phyloP scores from a whole-genome alignment of 2,113 vertebrate genomes.

The Oplegnathus fasciatus region DNA sequence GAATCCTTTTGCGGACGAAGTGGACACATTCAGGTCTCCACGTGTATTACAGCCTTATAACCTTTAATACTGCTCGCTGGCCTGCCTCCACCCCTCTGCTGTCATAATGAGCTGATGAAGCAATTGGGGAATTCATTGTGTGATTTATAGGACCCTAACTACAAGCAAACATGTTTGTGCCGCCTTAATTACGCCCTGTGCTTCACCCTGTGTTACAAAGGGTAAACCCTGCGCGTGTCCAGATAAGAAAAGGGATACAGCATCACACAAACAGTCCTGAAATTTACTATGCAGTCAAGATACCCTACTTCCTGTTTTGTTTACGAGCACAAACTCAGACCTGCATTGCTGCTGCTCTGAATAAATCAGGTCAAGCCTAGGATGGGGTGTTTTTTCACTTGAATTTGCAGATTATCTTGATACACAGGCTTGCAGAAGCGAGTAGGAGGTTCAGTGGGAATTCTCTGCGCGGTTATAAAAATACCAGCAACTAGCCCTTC shows the following conservation, averaged over 20 bases:
- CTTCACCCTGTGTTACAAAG: neutral
- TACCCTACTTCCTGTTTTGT: constrained; percentile 33
- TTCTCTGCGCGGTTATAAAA: constrained; percentile 59
- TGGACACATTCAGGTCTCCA: constrained; percentile 9
- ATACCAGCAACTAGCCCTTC: constrained; percentile 47
- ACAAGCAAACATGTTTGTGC: constrained; percentile 13
- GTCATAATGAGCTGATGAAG: constrained; percentile 59
- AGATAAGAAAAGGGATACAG: constrained; percentile 4
- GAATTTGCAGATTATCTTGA: constrained; percentile 54
- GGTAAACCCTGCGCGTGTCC: constrained; percentile 1
- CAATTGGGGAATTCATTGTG: constrained; percentile 18
- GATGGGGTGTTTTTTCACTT: constrained; percentile 30
- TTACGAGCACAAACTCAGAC: constrained; percentile 45
- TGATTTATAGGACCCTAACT: constrained; percentile 39
- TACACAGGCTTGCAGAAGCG: constrained; percentile 23
- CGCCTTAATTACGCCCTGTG: neutral
- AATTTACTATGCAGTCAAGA: constrained; percentile 32
- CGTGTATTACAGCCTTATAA: constrained; percentile 23
- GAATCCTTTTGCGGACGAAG: constrained; percentile 19
- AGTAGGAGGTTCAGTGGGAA: constrained; percentile 55
- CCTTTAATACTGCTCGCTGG: neutral
- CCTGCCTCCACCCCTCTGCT: constrained; percentile 13
- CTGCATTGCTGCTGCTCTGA: constrained; percentile 47
- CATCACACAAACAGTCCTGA: constrained; percentile 7
- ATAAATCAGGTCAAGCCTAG: constrained; percentile 57